phyloP scores from a whole-genome alignment of 2,797 vertebrate genomes.

The Propithecus deckenii region DNA sequence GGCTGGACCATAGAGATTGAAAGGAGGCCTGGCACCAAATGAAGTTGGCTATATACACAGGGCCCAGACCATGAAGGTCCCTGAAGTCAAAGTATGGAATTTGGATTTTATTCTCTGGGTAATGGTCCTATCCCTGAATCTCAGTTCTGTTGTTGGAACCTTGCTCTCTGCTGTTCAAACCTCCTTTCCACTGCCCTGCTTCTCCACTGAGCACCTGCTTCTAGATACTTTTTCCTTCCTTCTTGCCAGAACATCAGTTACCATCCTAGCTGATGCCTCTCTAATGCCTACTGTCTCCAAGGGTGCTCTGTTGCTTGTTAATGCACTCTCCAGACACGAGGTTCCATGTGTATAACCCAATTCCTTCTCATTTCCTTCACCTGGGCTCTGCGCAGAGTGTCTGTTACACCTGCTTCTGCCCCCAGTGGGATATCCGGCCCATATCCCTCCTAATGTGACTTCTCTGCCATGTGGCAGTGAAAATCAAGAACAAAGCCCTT shows the following conservation, averaged over 20 bases:
- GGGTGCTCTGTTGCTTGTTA: neutral
- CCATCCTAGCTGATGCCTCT: neutral
- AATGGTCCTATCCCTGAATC: neutral
- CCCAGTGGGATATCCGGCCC: fast-evolving
- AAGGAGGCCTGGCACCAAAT: neutral
- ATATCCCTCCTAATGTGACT: neutral
- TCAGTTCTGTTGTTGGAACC: neutral
- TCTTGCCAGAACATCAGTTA: neutral
- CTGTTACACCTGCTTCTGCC: neutral
- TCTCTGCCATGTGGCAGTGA: neutral
- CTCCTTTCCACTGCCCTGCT: neutral
- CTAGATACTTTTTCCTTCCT: neutral
- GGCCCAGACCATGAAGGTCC: neutral
- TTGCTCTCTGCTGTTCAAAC: neutral
- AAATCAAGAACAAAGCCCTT: neutral
- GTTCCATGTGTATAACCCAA: neutral
- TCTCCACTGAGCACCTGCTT: neutral
- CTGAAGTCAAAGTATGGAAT: neutral
- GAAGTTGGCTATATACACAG: neutral
- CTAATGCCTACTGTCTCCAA: neutral
- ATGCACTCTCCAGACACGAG: neutral
- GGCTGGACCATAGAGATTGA: neutral
- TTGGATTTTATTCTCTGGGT: neutral
- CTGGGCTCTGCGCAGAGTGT: neutral
- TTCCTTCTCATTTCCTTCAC: neutral